A percentile compares a stretch with the other conserved stretches of the same genome.
These are phyloP conservation scores for Ceratina japonica DNA, from an alignment of 1,140 invertebrate genomes.

Conservation along the genomic window DNA sequence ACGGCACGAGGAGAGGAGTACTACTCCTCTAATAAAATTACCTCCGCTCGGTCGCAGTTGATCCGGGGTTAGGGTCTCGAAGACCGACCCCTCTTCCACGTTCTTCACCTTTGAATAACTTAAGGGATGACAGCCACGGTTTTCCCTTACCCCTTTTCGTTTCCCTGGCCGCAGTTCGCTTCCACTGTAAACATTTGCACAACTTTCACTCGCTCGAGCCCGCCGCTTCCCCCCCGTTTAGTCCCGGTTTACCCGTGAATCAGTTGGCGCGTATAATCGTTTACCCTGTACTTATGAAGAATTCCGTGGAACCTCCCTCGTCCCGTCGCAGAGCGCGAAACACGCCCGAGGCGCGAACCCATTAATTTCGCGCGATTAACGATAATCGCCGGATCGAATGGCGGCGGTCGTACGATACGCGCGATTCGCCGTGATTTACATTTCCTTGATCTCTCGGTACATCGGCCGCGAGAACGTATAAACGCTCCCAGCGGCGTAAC, in stretches of 20 bases:
- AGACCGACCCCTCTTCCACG: not conserved
- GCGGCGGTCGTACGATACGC: constrained; percentile 18
- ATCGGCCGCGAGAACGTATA: not conserved
- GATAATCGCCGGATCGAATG: constrained; percentile 47
- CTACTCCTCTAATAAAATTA: constrained; percentile 24
- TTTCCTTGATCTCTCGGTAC: constrained; percentile 12
- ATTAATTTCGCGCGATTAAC: constrained; percentile 54
- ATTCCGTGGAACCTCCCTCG: constrained; percentile 22
- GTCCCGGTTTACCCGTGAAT: constrained; percentile 35
- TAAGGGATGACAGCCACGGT: not conserved
- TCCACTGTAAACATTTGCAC: constrained; percentile 59
- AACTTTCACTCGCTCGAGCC: constrained; percentile 51
- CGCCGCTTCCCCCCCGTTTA: constrained; percentile 11
- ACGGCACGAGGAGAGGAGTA: not conserved
- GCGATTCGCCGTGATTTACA: constrained; percentile 14
- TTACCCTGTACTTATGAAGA: constrained; percentile 55
- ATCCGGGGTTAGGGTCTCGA: not conserved
- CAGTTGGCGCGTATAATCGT: constrained; percentile 52
- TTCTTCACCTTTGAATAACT: constrained; percentile 29
- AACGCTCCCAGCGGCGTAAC: not conserved
- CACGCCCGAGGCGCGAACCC: not conserved
- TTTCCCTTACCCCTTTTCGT: not conserved
- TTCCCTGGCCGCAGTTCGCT: constrained; percentile 42
- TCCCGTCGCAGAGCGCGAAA: not conserved
- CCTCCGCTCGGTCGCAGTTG: constrained; percentile 25